These are phyloP conservation scores for Ceratosolen solmsi DNA, from an alignment of 1,140 invertebrate species.

Conservation along the genomic window DNA sequence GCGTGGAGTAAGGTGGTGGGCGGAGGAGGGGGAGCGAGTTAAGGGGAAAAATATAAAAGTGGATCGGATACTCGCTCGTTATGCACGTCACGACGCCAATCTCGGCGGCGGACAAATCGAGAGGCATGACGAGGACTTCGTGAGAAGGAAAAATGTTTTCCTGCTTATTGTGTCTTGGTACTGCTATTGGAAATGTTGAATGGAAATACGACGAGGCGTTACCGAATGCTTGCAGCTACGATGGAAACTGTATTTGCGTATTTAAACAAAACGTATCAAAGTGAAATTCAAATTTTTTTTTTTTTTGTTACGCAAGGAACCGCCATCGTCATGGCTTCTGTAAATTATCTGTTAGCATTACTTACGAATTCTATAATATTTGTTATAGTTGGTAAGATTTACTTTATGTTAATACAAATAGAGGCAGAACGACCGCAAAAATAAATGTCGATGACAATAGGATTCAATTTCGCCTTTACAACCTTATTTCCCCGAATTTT, in stretches of 20 bases:
- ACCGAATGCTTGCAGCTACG: background rate
- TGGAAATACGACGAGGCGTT: background rate
- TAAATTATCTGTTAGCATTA: no score
- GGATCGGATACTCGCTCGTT: background rate
- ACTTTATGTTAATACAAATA: no score
- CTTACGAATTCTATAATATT: no score
- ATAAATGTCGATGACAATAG: no score
- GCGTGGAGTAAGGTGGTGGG: no score
- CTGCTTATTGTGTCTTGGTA: background rate
- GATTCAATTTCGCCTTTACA: no score
- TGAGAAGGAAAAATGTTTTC: background rate
- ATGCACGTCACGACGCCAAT: conserved; percentile 11
- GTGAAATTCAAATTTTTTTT: no score
- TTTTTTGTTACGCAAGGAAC: no score
- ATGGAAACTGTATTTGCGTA: background rate
- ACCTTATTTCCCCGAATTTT: no score
- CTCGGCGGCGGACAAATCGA: conserved; percentile 1
- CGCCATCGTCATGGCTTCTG: no score
- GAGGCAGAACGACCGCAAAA: no score
- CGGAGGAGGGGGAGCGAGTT: background rate
- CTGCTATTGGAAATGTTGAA: background rate
- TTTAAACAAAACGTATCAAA: background rate
- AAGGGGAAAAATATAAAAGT: conserved; percentile 1
- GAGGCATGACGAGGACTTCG: background rate
- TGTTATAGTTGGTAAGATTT: no score